Evolutionary conservation across 2,797 vertebrate genomes (phyloP).

Genomic region (Myoxocephalus aenaeus): DNA sequence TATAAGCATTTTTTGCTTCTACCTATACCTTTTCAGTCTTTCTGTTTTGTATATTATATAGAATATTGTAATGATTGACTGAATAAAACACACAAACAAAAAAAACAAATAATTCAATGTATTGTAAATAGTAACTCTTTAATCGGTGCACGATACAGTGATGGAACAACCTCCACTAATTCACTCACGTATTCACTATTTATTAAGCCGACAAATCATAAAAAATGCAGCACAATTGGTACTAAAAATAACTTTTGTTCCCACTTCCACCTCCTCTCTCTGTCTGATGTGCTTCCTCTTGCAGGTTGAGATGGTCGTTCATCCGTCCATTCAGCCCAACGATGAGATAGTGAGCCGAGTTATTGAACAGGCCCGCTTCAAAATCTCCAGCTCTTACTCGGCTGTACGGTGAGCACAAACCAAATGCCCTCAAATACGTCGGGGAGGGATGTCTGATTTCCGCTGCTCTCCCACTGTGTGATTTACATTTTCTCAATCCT

Average conservation of each 20-base stretch:
- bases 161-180: too few species aligned
- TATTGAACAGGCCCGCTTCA: slow-evolving; percentile 95
- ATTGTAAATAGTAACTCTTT: too few species aligned
- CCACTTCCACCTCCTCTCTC: rapidly evolving
- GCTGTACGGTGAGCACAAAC: slow-evolving; percentile 84
- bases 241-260: neutral
- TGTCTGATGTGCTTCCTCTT: neutral
- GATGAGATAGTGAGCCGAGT: slow-evolving; percentile 90
- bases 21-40: too few species aligned
- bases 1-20: too few species aligned
- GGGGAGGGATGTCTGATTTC: neutral
- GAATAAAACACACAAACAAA: too few species aligned
- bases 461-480: neutral
- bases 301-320: slow-evolving; percentile 93
- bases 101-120: neutral
- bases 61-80: too few species aligned
- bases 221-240: too few species aligned
- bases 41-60: too few species aligned
- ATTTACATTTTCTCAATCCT: too few species aligned
- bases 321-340: slow-evolving; percentile 90
- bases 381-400: slow-evolving; percentile 91
- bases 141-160: too few species aligned
- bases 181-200: too few species aligned
- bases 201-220: too few species aligned
- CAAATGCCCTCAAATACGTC: neutral